Evolutionary conservation across 2,113 vertebrate species (phyloP), one percentile per base, ranked within the genome.

Genomic region (Vidua chalybeata): DNA sequence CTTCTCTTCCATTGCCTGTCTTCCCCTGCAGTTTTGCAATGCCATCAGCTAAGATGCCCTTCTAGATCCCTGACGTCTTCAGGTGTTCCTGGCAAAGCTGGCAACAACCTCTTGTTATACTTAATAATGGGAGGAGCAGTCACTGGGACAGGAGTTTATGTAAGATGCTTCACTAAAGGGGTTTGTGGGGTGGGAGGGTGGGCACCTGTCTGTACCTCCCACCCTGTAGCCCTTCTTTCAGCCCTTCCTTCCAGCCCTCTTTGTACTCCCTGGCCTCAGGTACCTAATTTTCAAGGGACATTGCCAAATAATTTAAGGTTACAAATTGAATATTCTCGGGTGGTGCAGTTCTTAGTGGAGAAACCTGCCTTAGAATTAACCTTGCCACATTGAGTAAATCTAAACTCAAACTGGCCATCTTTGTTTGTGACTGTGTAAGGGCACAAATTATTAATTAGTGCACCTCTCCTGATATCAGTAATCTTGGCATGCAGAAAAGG

Each of bases 81-180:
- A 26, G 98, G 98, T 92, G 97, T 97, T 77, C 93, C 97, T 79
- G 98, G 98, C 73, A 98, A 98, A 93, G 97, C 98, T 59, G 95
- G 97, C 81, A 98, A 98, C 91, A 99, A 98, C 91, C 94, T 98
- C n/a, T 82, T 98, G 54, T 98, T 99, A 46, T 91, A 95, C 91
- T 97, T 98, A 94, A 95, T 99, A 96, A 97, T 99, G 96, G 99
- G 98, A 97, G 98, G 97, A 92, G 81, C 98, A 67, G 96, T 93
- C 93, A 82, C 98, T 63, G 98, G 97, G 87, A 96, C 97, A 77
- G 97, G 97, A 93, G 64, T 84, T 90, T 99, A 98, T 97, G 99
- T 99, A 98, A 98, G 98, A 97, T 23, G 55, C 82, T 94, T 80
- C 56, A 37, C 86, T 92, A 30, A 96, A 84, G 67, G 73, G 73